These are phyloP conservation scores for Seira sanloemensis DNA, from an alignment of 2,888 invertebrate genomes.

Conservation along the genomic window DNA sequence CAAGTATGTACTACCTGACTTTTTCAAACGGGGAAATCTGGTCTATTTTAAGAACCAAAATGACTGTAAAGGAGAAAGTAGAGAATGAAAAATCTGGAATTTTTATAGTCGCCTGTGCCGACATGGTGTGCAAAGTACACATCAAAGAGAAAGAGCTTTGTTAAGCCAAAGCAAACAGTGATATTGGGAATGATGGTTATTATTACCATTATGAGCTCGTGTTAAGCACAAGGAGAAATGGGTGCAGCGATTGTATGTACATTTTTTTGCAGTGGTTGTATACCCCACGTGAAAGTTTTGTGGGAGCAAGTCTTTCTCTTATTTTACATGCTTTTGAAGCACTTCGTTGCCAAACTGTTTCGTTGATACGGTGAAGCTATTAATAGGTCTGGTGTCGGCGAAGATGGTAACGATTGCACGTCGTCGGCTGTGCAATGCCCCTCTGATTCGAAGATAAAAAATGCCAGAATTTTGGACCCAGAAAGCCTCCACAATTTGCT, in stretches of 20 bases:
- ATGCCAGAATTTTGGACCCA: neutral
- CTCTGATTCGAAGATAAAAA: slow-evolving; percentile 13
- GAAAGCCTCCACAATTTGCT: slow-evolving; percentile 30
- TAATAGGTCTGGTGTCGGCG: neutral
- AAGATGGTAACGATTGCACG: neutral
- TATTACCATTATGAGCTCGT: neutral
- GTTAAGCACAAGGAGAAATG: neutral
- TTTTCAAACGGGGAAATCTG: no score
- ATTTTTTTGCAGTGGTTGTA: neutral
- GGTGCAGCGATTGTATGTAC: neutral
- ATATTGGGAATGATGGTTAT: neutral
- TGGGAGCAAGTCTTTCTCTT: neutral
- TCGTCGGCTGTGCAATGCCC: neutral
- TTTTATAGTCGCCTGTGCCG: neutral
- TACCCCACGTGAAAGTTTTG: no score
- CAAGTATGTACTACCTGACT: no score
- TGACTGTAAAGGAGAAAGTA: no score
- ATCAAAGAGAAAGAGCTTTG: neutral
- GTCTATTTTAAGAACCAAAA: no score
- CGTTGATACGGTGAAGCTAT: neutral
- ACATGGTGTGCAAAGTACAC: neutral
- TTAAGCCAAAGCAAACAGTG: slow-evolving; percentile 1
- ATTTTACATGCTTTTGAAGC: slow-evolving; percentile 1
- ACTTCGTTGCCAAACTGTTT: neutral
- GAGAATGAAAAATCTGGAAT: neutral